phyloP scores from a whole-genome alignment of 1,140 invertebrate species.

The Drosophila arawakana region DNA sequence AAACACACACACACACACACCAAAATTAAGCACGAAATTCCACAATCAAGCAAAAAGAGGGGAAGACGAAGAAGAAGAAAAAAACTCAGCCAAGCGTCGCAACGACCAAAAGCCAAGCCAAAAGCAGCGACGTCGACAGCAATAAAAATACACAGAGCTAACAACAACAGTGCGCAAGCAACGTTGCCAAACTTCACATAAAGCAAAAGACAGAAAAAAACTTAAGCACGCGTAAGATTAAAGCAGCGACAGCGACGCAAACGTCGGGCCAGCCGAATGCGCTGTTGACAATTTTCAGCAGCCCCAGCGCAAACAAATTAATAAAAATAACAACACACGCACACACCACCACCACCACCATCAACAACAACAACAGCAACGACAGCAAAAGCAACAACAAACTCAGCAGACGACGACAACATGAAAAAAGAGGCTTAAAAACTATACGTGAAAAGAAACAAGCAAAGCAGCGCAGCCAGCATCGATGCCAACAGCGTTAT shows the following conservation, averaged over 20 bases:
- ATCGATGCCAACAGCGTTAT: constrained; percentile 56
- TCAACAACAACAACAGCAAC: constrained; percentile 27
- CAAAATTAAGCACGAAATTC: constrained; percentile 79
- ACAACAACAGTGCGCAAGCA: constrained; percentile 38
- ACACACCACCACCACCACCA: constrained; percentile 28
- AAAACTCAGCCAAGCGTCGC: constrained; percentile 69
- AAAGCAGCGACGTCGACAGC: constrained; percentile 54
- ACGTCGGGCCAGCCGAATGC: constrained; percentile 39
- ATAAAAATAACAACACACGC: constrained; percentile 70
- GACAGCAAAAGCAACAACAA: constrained; percentile 13
- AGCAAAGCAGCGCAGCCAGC: constrained; percentile 48
- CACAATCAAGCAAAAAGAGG: constrained; percentile 49
- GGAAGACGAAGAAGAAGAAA: constrained; percentile 44
- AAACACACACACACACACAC: constrained; percentile 29
- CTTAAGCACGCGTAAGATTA: constrained; percentile 81
- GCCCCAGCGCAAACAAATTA: constrained; percentile 65
- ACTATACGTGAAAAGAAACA: constrained; percentile 59
- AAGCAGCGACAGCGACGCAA: constrained; percentile 56
- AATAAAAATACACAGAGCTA: constrained; percentile 64
- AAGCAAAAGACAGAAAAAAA: constrained; percentile 49
- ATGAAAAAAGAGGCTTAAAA: constrained; percentile 56
- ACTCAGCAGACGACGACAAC: constrained; percentile 46
- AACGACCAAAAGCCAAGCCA: constrained; percentile 36
- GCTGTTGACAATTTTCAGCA: constrained; percentile 66
- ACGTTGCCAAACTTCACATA: constrained; percentile 70